Conservation (phyloP, 2,113 vertebrate species). For the Cynocephalus volans region DNA sequence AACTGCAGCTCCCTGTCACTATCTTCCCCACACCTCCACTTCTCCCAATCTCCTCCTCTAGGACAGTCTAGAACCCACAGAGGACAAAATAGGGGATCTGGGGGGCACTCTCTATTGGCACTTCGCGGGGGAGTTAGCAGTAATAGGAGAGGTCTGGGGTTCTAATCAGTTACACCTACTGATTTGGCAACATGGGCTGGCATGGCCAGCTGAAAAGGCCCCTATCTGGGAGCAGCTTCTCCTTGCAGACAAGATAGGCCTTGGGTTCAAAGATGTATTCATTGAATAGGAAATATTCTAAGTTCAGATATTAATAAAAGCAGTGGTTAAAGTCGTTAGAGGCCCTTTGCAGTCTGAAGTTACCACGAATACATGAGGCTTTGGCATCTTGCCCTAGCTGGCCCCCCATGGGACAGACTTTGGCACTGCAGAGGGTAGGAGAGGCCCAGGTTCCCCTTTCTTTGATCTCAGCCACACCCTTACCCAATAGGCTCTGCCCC, state of each 20-base stretch:
- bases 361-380: constrained; percentile 82
- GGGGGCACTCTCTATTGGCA: not conserved
- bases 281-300: constrained; percentile 83
- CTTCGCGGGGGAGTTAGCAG: not conserved
- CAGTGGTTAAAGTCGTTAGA: constrained; percentile 85
- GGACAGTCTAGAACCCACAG: not conserved
- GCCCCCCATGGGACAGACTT: constrained; percentile 1
- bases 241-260: constrained; percentile 51
- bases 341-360: constrained; percentile 81
- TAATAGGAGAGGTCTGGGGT: not conserved
- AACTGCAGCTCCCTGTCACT: not conserved
- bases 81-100: not conserved
- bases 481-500: not conserved
- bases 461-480: not conserved
- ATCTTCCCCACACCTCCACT: not conserved
- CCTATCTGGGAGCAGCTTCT: not conserved
- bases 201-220: not conserved
- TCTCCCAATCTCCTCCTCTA: not conserved
- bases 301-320: constrained; percentile 86
- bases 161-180: constrained; percentile 3
- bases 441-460: not conserved
- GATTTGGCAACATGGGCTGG: not conserved
- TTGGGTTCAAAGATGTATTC: constrained; percentile 83
- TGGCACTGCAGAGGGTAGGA: not conserved
- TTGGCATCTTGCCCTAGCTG: constrained; percentile 75